Percentiles rank a stretch among this genome's conserved stretches.
These are phyloP conservation scores for mouse (Mus musculus) DNA, from an alignment of 2,113 vertebrate genomes.

Conservation along the genomic window DNA sequence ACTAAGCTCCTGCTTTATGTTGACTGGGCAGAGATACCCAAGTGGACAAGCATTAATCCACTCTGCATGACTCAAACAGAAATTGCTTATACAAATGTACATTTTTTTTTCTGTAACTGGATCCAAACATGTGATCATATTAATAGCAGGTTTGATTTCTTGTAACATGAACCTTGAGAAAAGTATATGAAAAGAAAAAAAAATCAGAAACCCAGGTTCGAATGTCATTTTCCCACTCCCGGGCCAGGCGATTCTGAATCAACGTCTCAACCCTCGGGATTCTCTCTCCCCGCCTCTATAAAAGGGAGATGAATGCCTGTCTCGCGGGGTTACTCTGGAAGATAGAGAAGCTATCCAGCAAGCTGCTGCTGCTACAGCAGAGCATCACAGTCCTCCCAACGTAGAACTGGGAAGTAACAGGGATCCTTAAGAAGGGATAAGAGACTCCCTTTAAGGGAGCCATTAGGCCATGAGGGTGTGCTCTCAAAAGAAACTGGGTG, in stretches of 20 bases:
- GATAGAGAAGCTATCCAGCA: neutral
- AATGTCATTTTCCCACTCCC: neutral
- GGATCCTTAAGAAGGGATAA: neutral
- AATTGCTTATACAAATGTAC: neutral
- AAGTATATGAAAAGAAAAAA: neutral
- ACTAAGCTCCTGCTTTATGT: neutral
- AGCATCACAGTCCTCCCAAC: neutral
- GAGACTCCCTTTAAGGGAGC: too few species aligned
- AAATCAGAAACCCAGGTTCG: constrained; percentile 17
- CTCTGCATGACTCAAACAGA: neutral
- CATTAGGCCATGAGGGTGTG: neutral
- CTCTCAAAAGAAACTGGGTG: neutral
- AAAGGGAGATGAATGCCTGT: neutral
- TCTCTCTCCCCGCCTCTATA: neutral
- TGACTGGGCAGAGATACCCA: constrained; percentile 33
- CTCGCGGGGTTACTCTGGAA: neutral
- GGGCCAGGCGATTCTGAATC: neutral
- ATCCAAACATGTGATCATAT: neutral
- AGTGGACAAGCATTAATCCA: neutral
- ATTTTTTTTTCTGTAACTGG: constrained; percentile 10
- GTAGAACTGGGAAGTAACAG: neutral
- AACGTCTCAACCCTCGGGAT: neutral
- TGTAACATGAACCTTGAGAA: neutral
- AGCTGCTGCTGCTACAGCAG: neutral
- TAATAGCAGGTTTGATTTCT: constrained; percentile 8